Evolutionary conservation across 2,113 vertebrate species (phyloP), one percentile per base, ranked within the genome.

Genomic region (Hylia prasina): DNA sequence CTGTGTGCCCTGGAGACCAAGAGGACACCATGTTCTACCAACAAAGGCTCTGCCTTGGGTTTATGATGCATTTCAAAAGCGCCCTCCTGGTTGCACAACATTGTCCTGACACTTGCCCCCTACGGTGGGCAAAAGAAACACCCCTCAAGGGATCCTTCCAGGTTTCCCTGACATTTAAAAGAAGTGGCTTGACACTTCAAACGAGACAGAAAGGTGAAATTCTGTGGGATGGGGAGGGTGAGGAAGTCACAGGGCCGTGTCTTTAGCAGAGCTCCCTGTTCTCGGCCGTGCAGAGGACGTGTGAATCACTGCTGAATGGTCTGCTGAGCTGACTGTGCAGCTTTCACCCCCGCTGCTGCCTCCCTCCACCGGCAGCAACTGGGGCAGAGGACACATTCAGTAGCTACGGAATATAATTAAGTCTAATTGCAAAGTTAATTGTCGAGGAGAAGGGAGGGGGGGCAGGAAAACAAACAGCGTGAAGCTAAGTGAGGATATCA

Each of bases 351-450:
- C 13, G 14, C n/a, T 93, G 81, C 76, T 89, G 68, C 54, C 28
- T 68, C 79, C 48, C 87, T 69, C 71, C 61, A 82, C 57, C 68
- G 76, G 48, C 81, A 93, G 81, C 92, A 95, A 86, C 78, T 83
- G 63, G 91, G 89, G 82, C 90, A 96, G 51, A 96, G 94, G 92
- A 91, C 90, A 81, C 63, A 63, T 83, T 92, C 90, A 76, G 24
- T 57, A 95, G 60, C 85, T 93, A 47, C 93, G 57, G 94, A 89
- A 95, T 70, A 95, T 94, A 97, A 96, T 97, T 97, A 94, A 90
- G 78, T 79, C 83, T 98, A 97, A 97, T 96, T 97, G 81, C 94
- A 80, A 96, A 96, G 96, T 95, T 97, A 97, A 97, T 97, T 96
- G 94, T 93, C 78, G 92, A 73, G 89, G 76, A 72, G 92, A 71